Conservation (phyloP, 2,113 vertebrate genomes). For the Nymphicus hollandicus region DNA sequence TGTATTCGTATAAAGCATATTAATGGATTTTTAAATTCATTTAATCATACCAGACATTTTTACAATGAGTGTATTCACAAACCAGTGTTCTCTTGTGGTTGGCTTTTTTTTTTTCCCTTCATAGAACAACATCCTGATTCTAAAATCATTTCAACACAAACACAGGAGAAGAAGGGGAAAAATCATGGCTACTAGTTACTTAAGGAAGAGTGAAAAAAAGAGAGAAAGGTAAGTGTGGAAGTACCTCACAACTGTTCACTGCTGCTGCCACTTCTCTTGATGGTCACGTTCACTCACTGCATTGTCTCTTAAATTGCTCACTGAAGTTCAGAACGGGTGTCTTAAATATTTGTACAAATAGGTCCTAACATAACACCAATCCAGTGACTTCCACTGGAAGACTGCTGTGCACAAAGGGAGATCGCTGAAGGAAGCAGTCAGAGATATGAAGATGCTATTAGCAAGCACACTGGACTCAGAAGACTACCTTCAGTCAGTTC, state of each 20-base stretch:
- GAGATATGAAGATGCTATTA: not conserved
- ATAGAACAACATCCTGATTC: not conserved
- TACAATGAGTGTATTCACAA: not conserved
- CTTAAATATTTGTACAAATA: not conserved
- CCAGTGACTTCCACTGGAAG: not conserved
- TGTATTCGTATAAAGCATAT: not conserved
- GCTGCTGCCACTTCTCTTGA: not conserved
- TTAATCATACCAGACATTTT: not conserved
- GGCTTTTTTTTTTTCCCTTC: not conserved
- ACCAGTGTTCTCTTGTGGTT: not conserved
- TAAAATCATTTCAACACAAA: not conserved
- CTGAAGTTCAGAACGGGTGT: not conserved
- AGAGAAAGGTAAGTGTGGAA: not conserved
- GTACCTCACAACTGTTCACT: not conserved
- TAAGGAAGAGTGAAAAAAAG: not conserved
- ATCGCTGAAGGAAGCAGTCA: not conserved
- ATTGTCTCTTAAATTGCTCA: not conserved
- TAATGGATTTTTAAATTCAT: not conserved
- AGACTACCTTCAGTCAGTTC: not conserved
- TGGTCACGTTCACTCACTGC: not conserved
- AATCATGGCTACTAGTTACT: not conserved
- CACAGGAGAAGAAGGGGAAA: not conserved
- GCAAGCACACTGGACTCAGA: not conserved
- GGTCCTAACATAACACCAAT: not conserved
- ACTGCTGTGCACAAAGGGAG: fast-evolving